These are phyloP conservation scores for Nothocercus julius DNA, from an alignment of 2,113 vertebrate species.

Conservation along the genomic window DNA sequence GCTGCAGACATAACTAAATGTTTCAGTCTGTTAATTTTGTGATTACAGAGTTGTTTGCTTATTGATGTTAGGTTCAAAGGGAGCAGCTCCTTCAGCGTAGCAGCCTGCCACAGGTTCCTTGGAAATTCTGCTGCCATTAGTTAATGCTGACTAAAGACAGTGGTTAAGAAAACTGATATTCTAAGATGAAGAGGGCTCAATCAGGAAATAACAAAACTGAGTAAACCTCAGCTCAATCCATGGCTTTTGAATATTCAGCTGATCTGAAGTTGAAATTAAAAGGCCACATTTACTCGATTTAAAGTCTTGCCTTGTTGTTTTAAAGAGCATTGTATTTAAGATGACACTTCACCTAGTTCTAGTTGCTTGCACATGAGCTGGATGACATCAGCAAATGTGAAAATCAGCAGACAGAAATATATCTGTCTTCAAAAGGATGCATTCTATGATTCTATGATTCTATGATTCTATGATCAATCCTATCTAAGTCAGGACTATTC, in stretches of 20 bases:
- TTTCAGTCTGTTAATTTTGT: neutral
- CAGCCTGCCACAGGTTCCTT: neutral
- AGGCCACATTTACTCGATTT: neutral
- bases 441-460: no score
- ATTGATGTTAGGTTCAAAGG: neutral
- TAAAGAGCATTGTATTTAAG: neutral
- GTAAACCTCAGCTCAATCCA: fast-evolving
- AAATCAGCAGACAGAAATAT: neutral
- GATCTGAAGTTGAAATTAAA: neutral
- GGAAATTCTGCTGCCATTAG: neutral
- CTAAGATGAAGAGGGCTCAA: neutral
- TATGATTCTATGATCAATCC: no score
- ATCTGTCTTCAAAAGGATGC: fast-evolving
- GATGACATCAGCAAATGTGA: neutral
- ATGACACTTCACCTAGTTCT: no score
- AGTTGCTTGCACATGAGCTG: no score
- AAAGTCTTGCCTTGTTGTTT: neutral
- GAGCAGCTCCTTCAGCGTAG: neutral
- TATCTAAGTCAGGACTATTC: neutral
- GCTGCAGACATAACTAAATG: neutral
- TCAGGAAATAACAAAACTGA: no score
- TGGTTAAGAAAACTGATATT: neutral
- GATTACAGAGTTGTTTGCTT: neutral
- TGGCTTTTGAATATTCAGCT: neutral
- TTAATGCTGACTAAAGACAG: neutral